Conservation (phyloP, 2,888 invertebrate genomes). For the Polydrusus cervinus region DNA sequence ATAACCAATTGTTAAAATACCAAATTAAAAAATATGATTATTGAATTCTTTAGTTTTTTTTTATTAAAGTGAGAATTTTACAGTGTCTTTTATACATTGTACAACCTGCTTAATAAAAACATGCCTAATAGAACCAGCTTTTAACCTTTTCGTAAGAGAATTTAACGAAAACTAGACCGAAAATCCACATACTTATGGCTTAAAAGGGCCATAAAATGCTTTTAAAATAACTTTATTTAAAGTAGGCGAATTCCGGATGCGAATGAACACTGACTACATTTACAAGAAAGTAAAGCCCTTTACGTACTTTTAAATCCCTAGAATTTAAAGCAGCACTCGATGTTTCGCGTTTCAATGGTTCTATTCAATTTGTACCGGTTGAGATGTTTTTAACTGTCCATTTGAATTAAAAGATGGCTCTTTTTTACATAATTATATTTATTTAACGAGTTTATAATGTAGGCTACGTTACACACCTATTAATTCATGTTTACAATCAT, state of each 20-base stretch:
- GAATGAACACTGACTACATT: conserved; percentile 14
- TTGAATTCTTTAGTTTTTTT: no score
- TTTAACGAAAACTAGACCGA: not conserved
- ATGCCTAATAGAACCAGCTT: no score
- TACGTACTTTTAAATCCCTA: conserved; percentile 15
- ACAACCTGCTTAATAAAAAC: no score
- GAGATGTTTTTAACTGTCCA: not conserved
- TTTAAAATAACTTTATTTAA: conserved; percentile 7
- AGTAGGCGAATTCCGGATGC: conserved; percentile 3
- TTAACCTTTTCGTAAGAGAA: not conserved
- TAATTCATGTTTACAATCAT: no score
- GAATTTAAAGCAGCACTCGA: conserved; percentile 20
- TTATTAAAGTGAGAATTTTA: no score
- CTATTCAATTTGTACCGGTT: conserved; percentile 11
- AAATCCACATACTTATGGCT: not conserved
- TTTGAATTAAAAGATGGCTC: not conserved
- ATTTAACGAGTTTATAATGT: no score
- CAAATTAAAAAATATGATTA: no score
- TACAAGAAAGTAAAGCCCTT: conserved; percentile 16
- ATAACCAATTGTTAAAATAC: no score
- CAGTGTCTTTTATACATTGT: no score
- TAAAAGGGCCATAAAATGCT: not conserved
- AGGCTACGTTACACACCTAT: no score
- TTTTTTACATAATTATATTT: not conserved
- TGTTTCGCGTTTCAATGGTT: conserved; percentile 5